Conservation (phyloP, 1,140 invertebrate species). For the Gryllus bimaculatus region DNA sequence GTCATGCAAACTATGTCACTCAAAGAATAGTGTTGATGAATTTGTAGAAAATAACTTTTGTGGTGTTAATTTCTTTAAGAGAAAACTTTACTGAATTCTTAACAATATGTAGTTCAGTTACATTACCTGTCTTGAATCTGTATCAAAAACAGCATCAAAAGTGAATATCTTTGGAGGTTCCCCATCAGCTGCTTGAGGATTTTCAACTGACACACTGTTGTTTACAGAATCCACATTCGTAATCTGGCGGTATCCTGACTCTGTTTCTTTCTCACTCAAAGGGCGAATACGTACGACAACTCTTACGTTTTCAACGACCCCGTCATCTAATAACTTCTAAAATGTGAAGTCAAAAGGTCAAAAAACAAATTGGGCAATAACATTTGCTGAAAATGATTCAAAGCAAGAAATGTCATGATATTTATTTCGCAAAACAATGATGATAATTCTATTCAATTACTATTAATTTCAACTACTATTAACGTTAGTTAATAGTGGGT, state of each 20-base stretch:
- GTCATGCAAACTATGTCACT: no score
- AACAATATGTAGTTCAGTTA: no score
- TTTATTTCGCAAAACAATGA: no score
- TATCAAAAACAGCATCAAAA: constrained; percentile 52
- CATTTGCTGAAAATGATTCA: no score
- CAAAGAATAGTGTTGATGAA: background rate
- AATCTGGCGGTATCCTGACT: constrained; percentile 55
- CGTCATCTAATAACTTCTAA: constrained; percentile 13
- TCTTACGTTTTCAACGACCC: constrained; percentile 45
- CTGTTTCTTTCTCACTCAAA: constrained; percentile 67
- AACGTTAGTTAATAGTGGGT: no score
- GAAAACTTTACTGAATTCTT: no score
- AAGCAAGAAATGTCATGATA: no score
- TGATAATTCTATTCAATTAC: no score
- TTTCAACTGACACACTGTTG: constrained; percentile 63
- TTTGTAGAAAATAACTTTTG: background rate
- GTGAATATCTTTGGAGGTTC: constrained; percentile 66
- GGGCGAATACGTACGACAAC: constrained; percentile 84
- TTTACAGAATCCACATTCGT: constrained; percentile 66
- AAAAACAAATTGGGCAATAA: no score
- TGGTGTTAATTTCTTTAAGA: background rate
- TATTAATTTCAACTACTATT: no score
- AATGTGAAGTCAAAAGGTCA: no score
- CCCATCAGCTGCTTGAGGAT: constrained; percentile 53
- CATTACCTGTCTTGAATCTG: constrained; percentile 38